Evolutionary conservation across 2,888 invertebrate genomes (phyloP).

Genomic region (Sabatieria punctata): DNA sequence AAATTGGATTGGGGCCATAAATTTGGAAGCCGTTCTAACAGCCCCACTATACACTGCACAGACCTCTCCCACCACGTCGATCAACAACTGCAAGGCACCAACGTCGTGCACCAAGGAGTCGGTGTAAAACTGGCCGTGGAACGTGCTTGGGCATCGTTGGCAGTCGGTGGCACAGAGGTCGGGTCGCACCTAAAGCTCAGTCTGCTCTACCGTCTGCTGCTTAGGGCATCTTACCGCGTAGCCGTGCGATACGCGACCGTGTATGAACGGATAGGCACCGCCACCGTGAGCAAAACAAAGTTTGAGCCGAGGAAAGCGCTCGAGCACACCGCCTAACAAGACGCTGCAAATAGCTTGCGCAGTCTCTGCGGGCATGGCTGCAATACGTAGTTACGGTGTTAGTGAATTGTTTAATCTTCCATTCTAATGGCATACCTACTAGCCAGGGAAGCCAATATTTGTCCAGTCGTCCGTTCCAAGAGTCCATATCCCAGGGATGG

Average conservation of each 20-base stretch:
- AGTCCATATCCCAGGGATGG: conserved; percentile 44
- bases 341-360: conserved; percentile 40
- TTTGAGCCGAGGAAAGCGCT: conserved; percentile 37
- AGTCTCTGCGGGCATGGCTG: conserved; percentile 44
- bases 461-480: conserved; percentile 35
- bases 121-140: conserved; percentile 37
- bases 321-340: conserved; percentile 41
- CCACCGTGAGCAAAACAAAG: conserved; percentile 42
- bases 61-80: conserved; percentile 40
- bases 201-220: no score
- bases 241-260: conserved; percentile 41
- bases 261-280: conserved; percentile 41
- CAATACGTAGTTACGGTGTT: not conserved
- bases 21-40: no score
- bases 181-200: conserved; percentile 37
- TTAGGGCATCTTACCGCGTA: no score
- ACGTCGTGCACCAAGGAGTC: conserved; percentile 41
- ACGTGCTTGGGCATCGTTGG: conserved; percentile 30
- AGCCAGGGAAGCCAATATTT: conserved; percentile 45
- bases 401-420: not conserved
- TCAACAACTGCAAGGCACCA: conserved; percentile 35
- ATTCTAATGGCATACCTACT: conserved; percentile 33
- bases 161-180: conserved; percentile 41
- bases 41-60: no score
- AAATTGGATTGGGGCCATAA: no score